Evolutionary conservation across 2,113 vertebrate species (phyloP), one percentile per base, ranked within the genome.

Genomic region (Phrynocephalus versicolor): DNA sequence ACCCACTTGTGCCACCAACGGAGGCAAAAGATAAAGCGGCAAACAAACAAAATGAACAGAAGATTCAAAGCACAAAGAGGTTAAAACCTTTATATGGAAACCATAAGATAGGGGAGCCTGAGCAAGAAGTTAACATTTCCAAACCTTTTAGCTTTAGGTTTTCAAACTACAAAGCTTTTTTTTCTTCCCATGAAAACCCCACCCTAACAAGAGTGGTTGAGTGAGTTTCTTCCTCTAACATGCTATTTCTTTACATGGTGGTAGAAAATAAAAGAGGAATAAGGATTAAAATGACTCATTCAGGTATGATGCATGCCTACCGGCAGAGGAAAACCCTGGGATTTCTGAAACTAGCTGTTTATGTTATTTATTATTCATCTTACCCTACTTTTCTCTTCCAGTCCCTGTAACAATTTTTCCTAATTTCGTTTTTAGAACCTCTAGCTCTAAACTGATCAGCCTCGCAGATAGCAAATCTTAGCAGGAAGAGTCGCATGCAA

Each of bases 381-480:
- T 13, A 12, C 8, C n/a, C 23, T 1, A 0, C 35, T 1, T 15
- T 23, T 51, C 67, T 12, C 14, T 58, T 37, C 23, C 41, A 18
- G 25, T 39, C 79, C 55, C 23, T 15, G 12, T 27, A 41, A n/a
- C 21, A 2, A 14, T 55, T 41, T 58, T 69, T 14, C 15, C 64
- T 27, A 30, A 23, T 77, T 30, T 55, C 64, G 67, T 41, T 67
- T 84, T 69, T 37, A 57, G 74, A 55, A 62, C 13, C n/a, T 60
- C 30, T 6, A 45, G 21, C 6, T 27, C n/a, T n/a, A 41, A 51
- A 30, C n/a, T 37, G 10, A 35, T 41, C 51, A 18, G 23, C 21
- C 15, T 64, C 62, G 7, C 39, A 83, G 65, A 87, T 78, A 76
- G 27, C 45, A 82, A 76, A 70, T 71, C 41, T 77, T 51, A 82